Percentiles rank a stretch among this genome's conserved stretches.
phyloP scores from a whole-genome alignment of 2,113 vertebrate species.

The Podocnemis expansa region DNA sequence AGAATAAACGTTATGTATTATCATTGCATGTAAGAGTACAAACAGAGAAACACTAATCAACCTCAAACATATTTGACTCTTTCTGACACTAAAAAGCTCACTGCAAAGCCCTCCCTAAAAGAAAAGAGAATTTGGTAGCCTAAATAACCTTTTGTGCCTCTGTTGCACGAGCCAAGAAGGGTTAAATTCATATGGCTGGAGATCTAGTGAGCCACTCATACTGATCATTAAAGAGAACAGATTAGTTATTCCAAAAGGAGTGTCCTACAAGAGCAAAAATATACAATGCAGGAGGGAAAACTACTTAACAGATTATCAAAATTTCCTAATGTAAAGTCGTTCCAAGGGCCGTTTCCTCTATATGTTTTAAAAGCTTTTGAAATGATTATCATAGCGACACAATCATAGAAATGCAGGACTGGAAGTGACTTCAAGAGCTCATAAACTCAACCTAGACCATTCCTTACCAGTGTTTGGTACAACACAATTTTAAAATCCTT shows the following conservation, averaged over 20 bases:
- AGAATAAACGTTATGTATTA: background rate
- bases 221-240: background rate
- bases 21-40: background rate
- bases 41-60: background rate
- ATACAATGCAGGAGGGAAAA: background rate
- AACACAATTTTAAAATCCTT: background rate
- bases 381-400: background rate
- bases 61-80: background rate
- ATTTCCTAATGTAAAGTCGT: background rate
- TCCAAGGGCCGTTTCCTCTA: background rate
- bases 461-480: background rate
- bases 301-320: background rate
- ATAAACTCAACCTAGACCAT: background rate
- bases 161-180: background rate
- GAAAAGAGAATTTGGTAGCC: background rate
- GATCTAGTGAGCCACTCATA: background rate
- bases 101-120: background rate
- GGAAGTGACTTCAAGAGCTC: background rate
- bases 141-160: background rate
- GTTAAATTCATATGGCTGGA: background rate
- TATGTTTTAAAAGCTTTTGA: background rate
- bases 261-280: background rate
- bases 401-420: background rate
- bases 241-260: background rate
- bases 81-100: background rate